phyloP scores from a whole-genome alignment of 1,140 invertebrate species.

The Globodera rostochiensis region DNA sequence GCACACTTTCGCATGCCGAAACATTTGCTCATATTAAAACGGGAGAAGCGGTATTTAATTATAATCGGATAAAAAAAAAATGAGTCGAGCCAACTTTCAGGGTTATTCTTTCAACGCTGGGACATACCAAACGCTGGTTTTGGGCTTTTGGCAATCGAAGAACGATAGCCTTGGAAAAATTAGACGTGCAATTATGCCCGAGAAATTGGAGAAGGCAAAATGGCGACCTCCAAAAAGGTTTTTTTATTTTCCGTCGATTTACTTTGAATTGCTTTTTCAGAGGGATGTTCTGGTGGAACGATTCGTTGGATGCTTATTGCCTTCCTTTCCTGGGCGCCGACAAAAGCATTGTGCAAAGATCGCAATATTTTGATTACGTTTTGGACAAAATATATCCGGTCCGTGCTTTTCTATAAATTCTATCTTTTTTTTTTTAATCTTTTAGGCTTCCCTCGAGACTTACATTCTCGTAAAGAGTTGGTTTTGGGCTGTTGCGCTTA shows the following conservation, averaged over 20 bases:
- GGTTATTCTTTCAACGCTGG: conserved; percentile 63
- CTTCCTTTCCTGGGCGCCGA: conserved; percentile 80
- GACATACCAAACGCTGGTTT: conserved; percentile 64
- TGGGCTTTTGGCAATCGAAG: conserved; percentile 52
- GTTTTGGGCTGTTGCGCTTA: conserved; percentile 67
- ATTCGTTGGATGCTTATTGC: conserved; percentile 74
- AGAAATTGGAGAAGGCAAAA: conserved; percentile 59
- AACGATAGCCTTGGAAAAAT: conserved; percentile 61
- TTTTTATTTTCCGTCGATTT: background rate
- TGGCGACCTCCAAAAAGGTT: conserved; percentile 45
- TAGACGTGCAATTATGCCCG: conserved; percentile 60
- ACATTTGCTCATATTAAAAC: conserved; percentile 52
- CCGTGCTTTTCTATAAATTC: conserved; percentile 35
- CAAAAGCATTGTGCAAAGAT: conserved; percentile 76
- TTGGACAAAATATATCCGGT: conserved; percentile 75
- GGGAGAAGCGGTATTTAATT: conserved; percentile 44
- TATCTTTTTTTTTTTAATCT: background rate
- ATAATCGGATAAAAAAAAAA: background rate
- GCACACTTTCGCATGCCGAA: conserved; percentile 66
- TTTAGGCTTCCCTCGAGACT: conserved; percentile 52
- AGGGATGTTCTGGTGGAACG: conserved; percentile 71
- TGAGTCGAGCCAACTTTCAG: conserved; percentile 32
- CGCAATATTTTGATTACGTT: conserved; percentile 77
- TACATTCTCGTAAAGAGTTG: conserved; percentile 66
- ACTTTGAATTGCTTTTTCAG: conserved; percentile 67